Base-by-base conservation (phyloP, 2,113 vertebrate species). In the Eurystomus gularis region DNA sequence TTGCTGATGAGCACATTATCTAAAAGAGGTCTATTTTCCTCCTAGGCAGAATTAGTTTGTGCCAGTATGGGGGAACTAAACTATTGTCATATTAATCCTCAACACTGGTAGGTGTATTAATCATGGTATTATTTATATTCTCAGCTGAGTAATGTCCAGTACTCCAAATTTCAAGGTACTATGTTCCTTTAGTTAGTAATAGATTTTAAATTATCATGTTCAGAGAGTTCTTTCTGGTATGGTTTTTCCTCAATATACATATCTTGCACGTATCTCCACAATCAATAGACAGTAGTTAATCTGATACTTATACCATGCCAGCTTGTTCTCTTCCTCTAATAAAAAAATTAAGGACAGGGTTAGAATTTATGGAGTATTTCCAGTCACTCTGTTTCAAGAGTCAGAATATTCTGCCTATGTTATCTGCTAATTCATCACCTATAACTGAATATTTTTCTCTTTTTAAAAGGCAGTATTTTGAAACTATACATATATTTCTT, bases 31-130 rank as follows among this genome's bases (percentile, higher is more conserved):
- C 51, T 77, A 24, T 29, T 82, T 81, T 77, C 94, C 93, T 94
- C 75, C 88, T 90, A 96, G 62, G 95, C 26, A 88, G 55, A 97
- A 96, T 96, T 96, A 94, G 90, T 96, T 88, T 86, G 40, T 81
- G 78, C 37, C 64, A 23, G 48, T 91, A 88, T 88, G 90, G 68
- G 75, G 86, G 55, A 89, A 83, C n/a, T 10, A 93, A 92, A 69
- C 68, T 75, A 71, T 66, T 93, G 60, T n/a, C 49, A 64, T 70
- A 70, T 33, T 92, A 97, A 95, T 96, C 58, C 76, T 90, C 31
- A 54, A 0, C 23, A 40, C 14, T 87, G 68, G 68, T 92, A 46
- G 76, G 84, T 89, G 84, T 80, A 79, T 79, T 94, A 91, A 91
- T 93, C 64, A 60, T 40, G 13, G 24, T 37, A 86, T 82, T 81